Base-by-base conservation (phyloP, 2,888 invertebrate species). In the Spisula subtruncata region DNA sequence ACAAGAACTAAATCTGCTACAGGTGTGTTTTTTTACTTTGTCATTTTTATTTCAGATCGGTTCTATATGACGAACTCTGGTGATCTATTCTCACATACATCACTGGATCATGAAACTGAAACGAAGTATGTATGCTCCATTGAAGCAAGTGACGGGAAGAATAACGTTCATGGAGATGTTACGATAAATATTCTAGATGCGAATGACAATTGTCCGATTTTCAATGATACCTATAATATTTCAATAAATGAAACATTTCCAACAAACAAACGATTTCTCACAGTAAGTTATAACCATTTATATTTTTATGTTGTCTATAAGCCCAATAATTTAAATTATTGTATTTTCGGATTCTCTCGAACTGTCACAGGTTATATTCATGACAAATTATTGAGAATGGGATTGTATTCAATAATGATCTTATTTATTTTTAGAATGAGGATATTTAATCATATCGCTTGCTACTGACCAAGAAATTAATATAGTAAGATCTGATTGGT, bases 71-170 rank as follows among this genome's bases (percentile, higher is more conserved):
- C 29, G 12, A 75, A 48, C 14, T 71, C 71, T 10, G 75, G 85
- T 18, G 75, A 75, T n/a, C 20, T 85, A 0, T 46, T 85, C 12
- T n/a, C 51, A 25, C n/a, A 20, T 29, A 5, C 18, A 32, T 12
- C 16, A 14, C 51, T 85, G 25, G 85, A 85, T 25, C 79, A 75
- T 35, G 85, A 84, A 84, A 46, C 41, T 4, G n/a, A 46, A 20
- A 66, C 35, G 46, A 10, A 75, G 16, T 48, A 41, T 75, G 12
- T 29, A 14, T 85, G 75, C 48, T n/a, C 0, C 8, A 48, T 75
- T 48, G 2, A 12, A 46, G 54, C 81, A 16, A 81, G 29, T 20
- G 81, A 81, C 32, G 29, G 20, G 4, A 51, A 29, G 10, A 25
- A 54, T 29, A 16, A 0, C 16, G 32, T 29, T 12, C 14, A 12